Conservation (phyloP, 1,140 invertebrate genomes). For the Ooceraea biroi region DNA sequence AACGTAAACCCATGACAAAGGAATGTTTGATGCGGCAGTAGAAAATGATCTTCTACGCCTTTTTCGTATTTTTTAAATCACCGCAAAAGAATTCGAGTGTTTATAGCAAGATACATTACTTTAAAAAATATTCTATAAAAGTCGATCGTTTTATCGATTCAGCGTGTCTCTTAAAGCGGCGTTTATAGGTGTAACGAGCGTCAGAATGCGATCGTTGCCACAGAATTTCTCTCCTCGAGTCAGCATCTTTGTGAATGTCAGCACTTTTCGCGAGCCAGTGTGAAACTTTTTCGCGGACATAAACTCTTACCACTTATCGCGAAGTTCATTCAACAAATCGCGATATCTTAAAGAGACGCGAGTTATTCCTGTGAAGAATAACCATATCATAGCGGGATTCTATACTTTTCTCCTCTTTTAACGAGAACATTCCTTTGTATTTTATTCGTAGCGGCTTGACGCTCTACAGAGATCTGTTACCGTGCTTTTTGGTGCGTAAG, state of each 20-base stretch:
- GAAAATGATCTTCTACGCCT: too few species aligned
- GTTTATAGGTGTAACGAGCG: too few species aligned
- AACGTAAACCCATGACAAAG: neutral
- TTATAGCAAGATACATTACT: too few species aligned
- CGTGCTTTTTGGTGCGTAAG: slow-evolving; percentile 11
- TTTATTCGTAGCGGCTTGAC: neutral
- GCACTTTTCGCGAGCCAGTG: neutral
- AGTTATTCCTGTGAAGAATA: slow-evolving; percentile 10
- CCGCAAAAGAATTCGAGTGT: too few species aligned
- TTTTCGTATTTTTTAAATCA: too few species aligned
- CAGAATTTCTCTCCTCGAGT: neutral
- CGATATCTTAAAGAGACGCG: neutral
- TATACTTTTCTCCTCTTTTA: neutral
- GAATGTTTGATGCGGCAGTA: neutral
- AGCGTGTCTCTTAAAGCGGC: too few species aligned
- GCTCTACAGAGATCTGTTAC: slow-evolving; percentile 1
- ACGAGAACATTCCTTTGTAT: neutral
- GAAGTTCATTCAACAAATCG: slow-evolving; percentile 8
- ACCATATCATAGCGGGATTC: neutral
- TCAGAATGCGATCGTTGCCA: neutral
- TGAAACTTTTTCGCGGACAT: neutral
- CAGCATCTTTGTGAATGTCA: slow-evolving; percentile 8
- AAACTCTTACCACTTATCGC: neutral
- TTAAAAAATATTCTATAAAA: too few species aligned
- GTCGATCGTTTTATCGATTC: too few species aligned